Evolutionary conservation across 2,888 invertebrate species (phyloP), one percentile per base, ranked within the genome.

Genomic region (Teinopalpus imperialis): DNA sequence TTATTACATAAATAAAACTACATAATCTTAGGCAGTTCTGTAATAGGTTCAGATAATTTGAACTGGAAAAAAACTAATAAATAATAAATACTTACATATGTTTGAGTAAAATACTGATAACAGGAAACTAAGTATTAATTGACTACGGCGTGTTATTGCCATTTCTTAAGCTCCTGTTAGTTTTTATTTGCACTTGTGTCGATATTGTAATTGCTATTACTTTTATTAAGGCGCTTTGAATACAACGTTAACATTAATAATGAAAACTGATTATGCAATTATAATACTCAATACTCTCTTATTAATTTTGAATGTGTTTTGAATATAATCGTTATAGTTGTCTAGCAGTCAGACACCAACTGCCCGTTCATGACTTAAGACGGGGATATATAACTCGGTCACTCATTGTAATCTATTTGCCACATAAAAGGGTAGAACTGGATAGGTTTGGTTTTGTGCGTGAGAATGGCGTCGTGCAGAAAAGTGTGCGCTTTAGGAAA

Each of bases 301-400:
- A 2, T 32, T 4, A 10, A 13, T 34, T 24, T 13, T 26, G 1
- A 23, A 21, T 12, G 7, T 34, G 1, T 8, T 35, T 4, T 20
- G n/a, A n/a, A 27, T 27, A 20, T 20, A 27, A 40, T 48, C 48
- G 65, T 67, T 63, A 43, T 52, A 12, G 60, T 55, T 58, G 60
- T 44, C 35, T 54, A 54, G 48, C 51, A 58, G 60, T 57, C 57
- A 43, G 54, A 54, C 14, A 42, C 50, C 52, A 57, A 79, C 74
- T 80, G 75, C 58, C 46, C 44, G 51, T 29, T 41, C 31, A 47
- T 36, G 51, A 52, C 50, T 50, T 56, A 58, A 53, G 57, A 35
- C 59, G 50, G 56, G 62, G 63, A 61, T 67, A 69, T 80, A 74
- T 79, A 78, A 73, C 64, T 52, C 61, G 59, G 57, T 39, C 58